Evolutionary conservation across 2,113 vertebrate species (phyloP).

Genomic region (Furnarius figulus): DNA sequence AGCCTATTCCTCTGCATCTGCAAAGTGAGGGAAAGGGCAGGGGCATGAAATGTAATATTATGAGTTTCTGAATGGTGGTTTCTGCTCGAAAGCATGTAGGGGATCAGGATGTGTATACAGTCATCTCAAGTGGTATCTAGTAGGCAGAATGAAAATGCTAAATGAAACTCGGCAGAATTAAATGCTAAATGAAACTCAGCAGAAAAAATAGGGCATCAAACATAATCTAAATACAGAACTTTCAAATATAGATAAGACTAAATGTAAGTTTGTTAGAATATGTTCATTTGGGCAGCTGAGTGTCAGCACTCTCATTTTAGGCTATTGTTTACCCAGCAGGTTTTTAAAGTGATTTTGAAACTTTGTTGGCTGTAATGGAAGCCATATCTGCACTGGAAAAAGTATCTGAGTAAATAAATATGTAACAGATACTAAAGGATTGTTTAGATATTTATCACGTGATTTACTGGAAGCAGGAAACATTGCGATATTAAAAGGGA

Average conservation of each 20-base stretch:
- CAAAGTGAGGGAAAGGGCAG: neutral
- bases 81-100: neutral
- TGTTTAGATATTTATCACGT: neutral
- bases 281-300: neutral
- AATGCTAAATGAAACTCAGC: conserved; percentile 11
- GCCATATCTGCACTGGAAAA: neutral
- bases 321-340: neutral
- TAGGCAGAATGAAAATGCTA: neutral
- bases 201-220: neutral
- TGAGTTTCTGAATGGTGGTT: neutral
- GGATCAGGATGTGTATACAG: neutral
- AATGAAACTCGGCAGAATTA: conserved; percentile 24
- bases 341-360: conserved; percentile 14
- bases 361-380: neutral
- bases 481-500: neutral
- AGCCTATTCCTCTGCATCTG: neutral
- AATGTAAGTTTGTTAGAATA: neutral
- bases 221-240: neutral
- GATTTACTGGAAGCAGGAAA: neutral
- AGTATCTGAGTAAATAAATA: neutral
- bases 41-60: neutral
- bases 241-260: conserved; percentile 3
- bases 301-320: conserved; percentile 4
- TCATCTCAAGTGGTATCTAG: neutral
- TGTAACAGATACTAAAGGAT: neutral